Base-by-base conservation (phyloP, 2,888 invertebrate species). In the Camponotus fellah region DNA sequence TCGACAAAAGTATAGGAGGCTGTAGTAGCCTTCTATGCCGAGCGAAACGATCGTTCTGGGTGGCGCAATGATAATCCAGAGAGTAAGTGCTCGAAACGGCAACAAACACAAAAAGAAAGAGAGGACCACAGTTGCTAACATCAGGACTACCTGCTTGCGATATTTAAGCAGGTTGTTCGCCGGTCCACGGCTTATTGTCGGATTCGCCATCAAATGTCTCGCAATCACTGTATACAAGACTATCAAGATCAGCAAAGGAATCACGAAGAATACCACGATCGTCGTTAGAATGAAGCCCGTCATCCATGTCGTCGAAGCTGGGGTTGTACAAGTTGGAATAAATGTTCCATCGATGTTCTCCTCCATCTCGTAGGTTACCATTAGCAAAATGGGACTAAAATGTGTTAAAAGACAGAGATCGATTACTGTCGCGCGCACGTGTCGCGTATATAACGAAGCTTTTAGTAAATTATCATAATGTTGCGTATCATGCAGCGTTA, bases 51-150 rank as follows among this genome's bases (percentile, higher is more conserved):
- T 95, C 93, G 96, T 96, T 92, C 97, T 97, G 0, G 96, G 96
- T 46, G 97, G 97, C 66, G 97, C 97, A 83, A 97, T 96, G 80
- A 99, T 97, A 84, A 98, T 97, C 98, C 98, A 98, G 66, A 99
- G 95, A 0, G 97, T 98, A 65, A 99, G 96, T 2, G 98, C 97
- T 87, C 98, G 97, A 94, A 99, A 98, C 0, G 99, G 99, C 84
- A 99, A 95, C 64, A 99, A 96, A 93, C 98, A 99, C 76, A 98
- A 95, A 95, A 99, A 99, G 95, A 99, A 99, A 72, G 98, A 98
- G 43, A 98, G 94, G 0, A 99, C 98, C 0, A 99, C 98, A 0
- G 98, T 97, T 9, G 97, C 98, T 49, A 99, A 95, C 98, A 98
- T 98, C 76, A 98, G 95, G 60, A 98, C 98, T 40, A 98, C 97